These are phyloP conservation scores for Pyrrhopygopsis socrates DNA, from an alignment of 2,888 invertebrate species.

Conservation along the genomic window DNA sequence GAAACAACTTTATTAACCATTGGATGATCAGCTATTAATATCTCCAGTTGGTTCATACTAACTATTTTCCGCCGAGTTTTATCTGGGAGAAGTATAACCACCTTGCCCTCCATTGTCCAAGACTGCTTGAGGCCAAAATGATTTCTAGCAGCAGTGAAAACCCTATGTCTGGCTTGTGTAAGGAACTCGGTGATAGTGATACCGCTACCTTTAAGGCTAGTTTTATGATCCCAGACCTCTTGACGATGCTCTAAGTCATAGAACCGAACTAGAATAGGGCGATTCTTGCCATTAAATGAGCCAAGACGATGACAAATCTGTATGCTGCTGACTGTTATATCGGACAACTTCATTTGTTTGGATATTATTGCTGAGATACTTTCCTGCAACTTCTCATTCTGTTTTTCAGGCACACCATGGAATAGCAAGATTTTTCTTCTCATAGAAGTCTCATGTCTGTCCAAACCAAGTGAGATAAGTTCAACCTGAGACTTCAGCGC, in stretches of 20 bases:
- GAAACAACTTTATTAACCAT: no score
- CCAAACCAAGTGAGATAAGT: no score
- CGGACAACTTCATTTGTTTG: background rate
- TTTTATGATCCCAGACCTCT: background rate
- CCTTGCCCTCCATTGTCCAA: background rate
- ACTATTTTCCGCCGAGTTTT: background rate
- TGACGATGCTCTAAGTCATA: background rate
- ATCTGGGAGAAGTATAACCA: background rate
- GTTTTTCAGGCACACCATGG: no score
- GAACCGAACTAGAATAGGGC: background rate
- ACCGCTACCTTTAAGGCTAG: background rate
- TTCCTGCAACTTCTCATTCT: background rate
- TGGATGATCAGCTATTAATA: no score
- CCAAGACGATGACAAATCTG: background rate
- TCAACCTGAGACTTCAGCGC: background rate
- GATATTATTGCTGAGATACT: background rate
- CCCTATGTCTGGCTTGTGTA: background rate
- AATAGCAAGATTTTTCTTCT: constrained; percentile 4
- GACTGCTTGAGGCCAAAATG: background rate
- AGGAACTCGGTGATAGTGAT: background rate
- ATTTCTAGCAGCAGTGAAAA: background rate
- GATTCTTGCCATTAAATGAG: background rate
- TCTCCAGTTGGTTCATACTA: no score
- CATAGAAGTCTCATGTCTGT: background rate
- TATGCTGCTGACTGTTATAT: background rate